These are phyloP conservation scores for Lindbergichthys nudifrons DNA, from an alignment of 2,797 vertebrate genomes.

Conservation along the genomic window DNA sequence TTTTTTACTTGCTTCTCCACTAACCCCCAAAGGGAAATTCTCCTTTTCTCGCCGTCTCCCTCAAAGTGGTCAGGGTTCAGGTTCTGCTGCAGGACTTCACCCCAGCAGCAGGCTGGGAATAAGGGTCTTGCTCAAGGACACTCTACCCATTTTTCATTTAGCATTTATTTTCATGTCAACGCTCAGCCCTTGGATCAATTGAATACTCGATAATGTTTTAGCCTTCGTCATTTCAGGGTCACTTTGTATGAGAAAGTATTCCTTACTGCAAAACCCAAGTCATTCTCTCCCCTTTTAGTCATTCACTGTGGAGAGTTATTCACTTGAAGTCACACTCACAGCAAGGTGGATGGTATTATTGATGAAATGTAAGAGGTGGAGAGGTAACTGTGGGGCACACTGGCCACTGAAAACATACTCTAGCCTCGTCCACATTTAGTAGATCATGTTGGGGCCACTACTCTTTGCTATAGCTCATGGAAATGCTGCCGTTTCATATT, in stretches of 20 bases:
- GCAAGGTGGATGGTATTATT: constrained; percentile 1
- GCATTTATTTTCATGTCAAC: constrained; percentile 24
- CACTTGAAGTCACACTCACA: not conserved
- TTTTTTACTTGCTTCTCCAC: not conserved
- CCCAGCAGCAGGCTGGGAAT: not conserved
- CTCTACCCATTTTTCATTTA: constrained; percentile 2
- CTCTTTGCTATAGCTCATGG: not conserved
- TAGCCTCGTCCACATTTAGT: not conserved
- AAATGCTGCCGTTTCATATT: not conserved
- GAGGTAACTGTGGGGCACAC: not conserved
- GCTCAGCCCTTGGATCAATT: constrained; percentile 9
- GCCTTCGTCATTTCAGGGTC: not conserved
- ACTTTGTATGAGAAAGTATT: constrained; percentile 8
- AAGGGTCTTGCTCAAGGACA: constrained; percentile 22
- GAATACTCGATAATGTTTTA: constrained; percentile 22
- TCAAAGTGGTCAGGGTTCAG: constrained; percentile 16
- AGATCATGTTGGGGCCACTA: not conserved
- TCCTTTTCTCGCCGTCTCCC: constrained; percentile 8
- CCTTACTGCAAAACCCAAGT: constrained; percentile 5
- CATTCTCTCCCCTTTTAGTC: not conserved
- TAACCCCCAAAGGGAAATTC: constrained; percentile 10
- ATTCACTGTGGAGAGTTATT: constrained; percentile 9
- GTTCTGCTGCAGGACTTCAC: constrained; percentile 1
- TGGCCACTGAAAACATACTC: not conserved
- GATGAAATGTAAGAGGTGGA: not conserved